Conservation (phyloP, 2,113 vertebrate genomes). For the Ptychochromis oligacanthus region DNA sequence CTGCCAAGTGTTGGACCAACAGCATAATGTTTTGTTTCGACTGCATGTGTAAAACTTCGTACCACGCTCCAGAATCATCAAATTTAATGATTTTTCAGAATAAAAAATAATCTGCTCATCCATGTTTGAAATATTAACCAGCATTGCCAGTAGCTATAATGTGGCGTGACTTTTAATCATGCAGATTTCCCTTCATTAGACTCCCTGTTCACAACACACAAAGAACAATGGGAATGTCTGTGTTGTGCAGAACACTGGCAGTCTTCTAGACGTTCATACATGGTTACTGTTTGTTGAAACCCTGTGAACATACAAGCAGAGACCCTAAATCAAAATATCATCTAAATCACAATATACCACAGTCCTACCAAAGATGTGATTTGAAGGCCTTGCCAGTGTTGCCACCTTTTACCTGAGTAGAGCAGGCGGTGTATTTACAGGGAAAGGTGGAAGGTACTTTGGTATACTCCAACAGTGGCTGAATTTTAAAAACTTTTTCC, state of each 20-base stretch:
- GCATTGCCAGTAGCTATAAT: not conserved
- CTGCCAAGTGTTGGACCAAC: not conserved
- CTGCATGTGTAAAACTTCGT: not conserved
- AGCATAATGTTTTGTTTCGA: not conserved
- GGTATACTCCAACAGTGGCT: slow-evolving; percentile 10
- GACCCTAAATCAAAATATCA: not conserved
- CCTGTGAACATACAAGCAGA: not conserved
- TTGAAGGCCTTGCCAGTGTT: not conserved
- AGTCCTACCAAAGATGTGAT: no score
- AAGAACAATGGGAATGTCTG: not conserved
- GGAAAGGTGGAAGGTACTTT: not conserved
- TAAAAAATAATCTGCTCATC: not conserved
- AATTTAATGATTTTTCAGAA: not conserved
- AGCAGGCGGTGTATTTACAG: not conserved
- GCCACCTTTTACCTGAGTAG: not conserved
- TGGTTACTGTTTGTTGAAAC: not conserved
- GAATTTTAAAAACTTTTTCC: slow-evolving; percentile 26
- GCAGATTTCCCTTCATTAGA: not conserved
- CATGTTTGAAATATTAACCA: not conserved
- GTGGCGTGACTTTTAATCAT: not conserved
- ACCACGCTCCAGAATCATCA: not conserved
- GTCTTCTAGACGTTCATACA: not conserved
- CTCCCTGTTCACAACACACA: not conserved
- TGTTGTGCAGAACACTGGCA: not conserved
- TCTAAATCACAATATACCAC: not conserved